phyloP scores from a whole-genome alignment of 2,888 invertebrate genomes.

The Euzetes globulus region DNA sequence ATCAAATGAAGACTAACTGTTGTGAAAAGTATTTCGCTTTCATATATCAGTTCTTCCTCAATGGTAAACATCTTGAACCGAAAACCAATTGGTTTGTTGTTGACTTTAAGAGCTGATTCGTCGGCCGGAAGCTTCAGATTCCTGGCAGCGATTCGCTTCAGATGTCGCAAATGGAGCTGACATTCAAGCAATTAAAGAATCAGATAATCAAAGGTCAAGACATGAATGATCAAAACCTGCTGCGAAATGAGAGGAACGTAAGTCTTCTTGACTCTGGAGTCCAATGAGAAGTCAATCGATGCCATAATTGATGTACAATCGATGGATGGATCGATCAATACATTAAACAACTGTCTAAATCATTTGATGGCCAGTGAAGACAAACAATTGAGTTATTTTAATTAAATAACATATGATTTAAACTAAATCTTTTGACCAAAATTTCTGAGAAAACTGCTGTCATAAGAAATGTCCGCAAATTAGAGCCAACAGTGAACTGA shows the following conservation, averaged over 20 bases:
- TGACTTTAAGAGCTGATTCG: too few species aligned
- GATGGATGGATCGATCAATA: background rate
- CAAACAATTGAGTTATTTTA: background rate
- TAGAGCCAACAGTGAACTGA: too few species aligned
- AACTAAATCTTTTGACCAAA: background rate
- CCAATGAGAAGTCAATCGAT: conserved; percentile 40
- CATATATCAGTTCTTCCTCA: conserved; percentile 8
- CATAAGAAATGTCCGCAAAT: too few species aligned
- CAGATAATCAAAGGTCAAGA: background rate
- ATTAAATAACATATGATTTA: background rate
- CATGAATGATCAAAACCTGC: conserved; percentile 54
- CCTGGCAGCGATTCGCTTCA: conserved; percentile 13
- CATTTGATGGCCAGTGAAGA: background rate
- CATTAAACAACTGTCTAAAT: background rate
- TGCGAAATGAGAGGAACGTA: conserved; percentile 66
- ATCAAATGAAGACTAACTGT: conserved; percentile 43
- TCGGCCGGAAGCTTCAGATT: background rate
- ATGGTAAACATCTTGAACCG: background rate
- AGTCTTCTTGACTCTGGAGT: conserved; percentile 40
- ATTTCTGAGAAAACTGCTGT: background rate
- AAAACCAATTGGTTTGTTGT: background rate
- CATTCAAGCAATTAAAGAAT: background rate
- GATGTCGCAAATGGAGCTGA: background rate
- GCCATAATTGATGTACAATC: conserved; percentile 33
- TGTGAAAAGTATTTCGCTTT: conserved; percentile 18